Conservation (phyloP, 2,888 invertebrate species). For the Pandemis corylana region DNA sequence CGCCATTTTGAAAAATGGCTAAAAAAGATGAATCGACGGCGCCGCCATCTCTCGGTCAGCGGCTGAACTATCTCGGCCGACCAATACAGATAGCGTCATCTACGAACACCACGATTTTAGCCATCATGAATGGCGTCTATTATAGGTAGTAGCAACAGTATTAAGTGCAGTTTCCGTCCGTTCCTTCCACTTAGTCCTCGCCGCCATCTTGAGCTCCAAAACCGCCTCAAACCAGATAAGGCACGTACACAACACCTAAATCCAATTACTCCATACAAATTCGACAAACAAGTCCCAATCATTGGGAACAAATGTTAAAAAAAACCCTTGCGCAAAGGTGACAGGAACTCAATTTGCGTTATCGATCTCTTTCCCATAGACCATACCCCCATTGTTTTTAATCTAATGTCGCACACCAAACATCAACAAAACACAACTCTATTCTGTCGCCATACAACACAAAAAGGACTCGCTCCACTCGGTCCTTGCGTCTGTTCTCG, state of each 20-base stretch:
- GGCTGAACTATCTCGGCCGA: too few species aligned
- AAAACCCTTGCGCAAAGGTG: conserved; percentile 58
- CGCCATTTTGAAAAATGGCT: too few species aligned
- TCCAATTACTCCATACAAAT: conserved; percentile 28
- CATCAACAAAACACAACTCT: conserved; percentile 46
- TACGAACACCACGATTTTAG: too few species aligned
- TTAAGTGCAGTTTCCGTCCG: too few species aligned
- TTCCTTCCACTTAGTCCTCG: too few species aligned
- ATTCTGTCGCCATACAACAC: conserved; percentile 45
- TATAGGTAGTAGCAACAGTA: too few species aligned
- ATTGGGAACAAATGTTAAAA: conserved; percentile 52
- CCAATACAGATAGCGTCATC: too few species aligned
- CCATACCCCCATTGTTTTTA: conserved; percentile 27
- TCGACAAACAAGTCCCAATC: conserved; percentile 23
- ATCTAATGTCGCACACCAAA: neutral
- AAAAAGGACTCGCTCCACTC: conserved; percentile 43
- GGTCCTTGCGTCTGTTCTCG: conserved; percentile 46
- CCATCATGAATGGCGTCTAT: too few species aligned
- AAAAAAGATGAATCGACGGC: too few species aligned
- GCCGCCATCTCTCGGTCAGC: too few species aligned
- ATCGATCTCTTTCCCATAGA: conserved; percentile 58
- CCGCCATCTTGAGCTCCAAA: neutral
- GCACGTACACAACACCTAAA: neutral
- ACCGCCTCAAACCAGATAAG: neutral
- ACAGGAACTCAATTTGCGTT: conserved; percentile 67